Evolutionary conservation across 2,888 invertebrate species (phyloP).

Genomic region (Phaedon cochleariae): DNA sequence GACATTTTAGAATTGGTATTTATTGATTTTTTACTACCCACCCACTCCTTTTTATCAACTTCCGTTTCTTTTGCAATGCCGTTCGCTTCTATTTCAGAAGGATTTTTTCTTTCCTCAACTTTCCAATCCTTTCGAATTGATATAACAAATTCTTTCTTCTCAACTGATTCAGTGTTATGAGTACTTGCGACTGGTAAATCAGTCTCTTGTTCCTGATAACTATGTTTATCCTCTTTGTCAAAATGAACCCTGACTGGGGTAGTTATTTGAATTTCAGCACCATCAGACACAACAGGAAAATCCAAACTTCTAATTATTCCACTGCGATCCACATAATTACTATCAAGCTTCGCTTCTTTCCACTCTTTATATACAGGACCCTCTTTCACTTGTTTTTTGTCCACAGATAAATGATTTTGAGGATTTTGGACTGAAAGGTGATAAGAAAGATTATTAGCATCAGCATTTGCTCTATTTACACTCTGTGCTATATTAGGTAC

Average conservation of each 20-base stretch:
- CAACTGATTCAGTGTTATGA: too few species aligned
- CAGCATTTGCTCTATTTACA: slow-evolving; percentile 27
- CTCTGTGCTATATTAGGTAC: slow-evolving; percentile 40
- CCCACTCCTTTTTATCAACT: neutral
- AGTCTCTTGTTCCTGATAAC: too few species aligned
- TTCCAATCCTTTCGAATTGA: slow-evolving; percentile 17
- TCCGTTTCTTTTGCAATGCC: neutral
- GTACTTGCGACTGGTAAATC: too few species aligned
- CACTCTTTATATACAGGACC: neutral
- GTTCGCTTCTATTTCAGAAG: neutral
- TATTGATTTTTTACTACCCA: neutral
- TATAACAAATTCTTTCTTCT: slow-evolving; percentile 13
- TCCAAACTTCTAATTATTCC: neutral
- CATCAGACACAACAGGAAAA: too few species aligned
- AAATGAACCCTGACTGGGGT: neutral
- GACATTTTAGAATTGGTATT: slow-evolving; percentile 7
- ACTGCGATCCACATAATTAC: neutral
- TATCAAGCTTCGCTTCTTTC: neutral
- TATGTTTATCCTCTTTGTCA: too few species aligned
- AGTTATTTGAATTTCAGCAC: neutral
- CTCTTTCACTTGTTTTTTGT: slow-evolving; percentile 10
- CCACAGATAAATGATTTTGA: slow-evolving; percentile 10
- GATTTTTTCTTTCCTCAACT: neutral
- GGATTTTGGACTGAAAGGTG: slow-evolving; percentile 39
- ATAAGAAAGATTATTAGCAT: slow-evolving; percentile 39